Base-by-base conservation (phyloP, 1,140 invertebrate species). In the Portunus trituberculatus region DNA sequence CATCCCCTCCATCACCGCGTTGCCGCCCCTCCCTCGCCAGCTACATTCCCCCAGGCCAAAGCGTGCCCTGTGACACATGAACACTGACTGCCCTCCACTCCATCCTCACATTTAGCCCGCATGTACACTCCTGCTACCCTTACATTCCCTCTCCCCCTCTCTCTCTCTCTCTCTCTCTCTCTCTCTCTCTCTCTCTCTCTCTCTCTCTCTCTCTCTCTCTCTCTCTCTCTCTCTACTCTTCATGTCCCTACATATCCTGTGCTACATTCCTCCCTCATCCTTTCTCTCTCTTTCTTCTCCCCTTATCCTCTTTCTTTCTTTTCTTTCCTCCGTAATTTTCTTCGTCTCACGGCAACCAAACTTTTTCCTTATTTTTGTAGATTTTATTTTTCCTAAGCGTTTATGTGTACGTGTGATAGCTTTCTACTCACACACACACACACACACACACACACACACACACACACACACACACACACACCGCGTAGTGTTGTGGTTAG, bases 1-100 rank as follows among this genome's bases (percentile, higher is more conserved):
- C 45, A 39, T 86, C 82, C 52, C 90, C 46, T 91, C n/a, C 90
- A 91, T 91, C 90, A 91, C 90, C 90, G 46, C 29, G 89, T 28
- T 59, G 20, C 67, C 67, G 25, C 67, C 67, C 67, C 67, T 76
- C 20, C 67, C 67, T n/a, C 67, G 20, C 67, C 67, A n/a, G 67
- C 67, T 20, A n/a, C 67, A 76, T 76, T 76, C 67, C 67, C 67
- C 67, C 67, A 20, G 67, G 67, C n/a, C 67, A n/a, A 76, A 25
- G 67, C n/a, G 67, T 76, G 67, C 67, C 20, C 67, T 76, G 20
- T 76, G 67, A 76, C n/a, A 76, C 67, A 76, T 76, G 67, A n/a
- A 76, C 67, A n/a, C 20, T 76, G 67, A n/a, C 67, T 76, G 67
- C 67, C 67, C 67, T 25, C 67, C 67, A 20, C 67, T 76, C 67